These are phyloP conservation scores for Ruditapes philippinarum DNA, from an alignment of 1,140 invertebrate genomes.

Conservation along the genomic window DNA sequence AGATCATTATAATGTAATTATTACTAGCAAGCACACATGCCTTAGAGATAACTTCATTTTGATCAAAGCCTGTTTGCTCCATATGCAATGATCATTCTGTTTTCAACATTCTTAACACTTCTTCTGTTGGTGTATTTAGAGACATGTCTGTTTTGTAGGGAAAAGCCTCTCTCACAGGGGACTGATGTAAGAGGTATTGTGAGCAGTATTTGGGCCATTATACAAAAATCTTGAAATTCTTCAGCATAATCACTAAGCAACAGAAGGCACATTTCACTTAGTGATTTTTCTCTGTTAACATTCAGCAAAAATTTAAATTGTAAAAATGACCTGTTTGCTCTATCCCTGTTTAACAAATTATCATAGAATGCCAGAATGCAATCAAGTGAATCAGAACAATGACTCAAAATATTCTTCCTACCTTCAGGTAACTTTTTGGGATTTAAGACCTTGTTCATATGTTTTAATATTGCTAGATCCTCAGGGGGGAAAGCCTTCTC, in stretches of 20 bases:
- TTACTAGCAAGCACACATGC: too few relatives aligned
- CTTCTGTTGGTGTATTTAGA: background rate
- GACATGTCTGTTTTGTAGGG: slow-evolving; percentile 38
- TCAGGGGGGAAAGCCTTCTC: slow-evolving; percentile 2
- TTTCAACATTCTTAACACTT: slow-evolving; percentile 36
- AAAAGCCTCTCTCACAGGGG: slow-evolving; percentile 63
- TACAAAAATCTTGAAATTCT: slow-evolving; percentile 49
- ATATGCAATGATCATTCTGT: slow-evolving; percentile 31
- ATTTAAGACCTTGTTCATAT: slow-evolving; percentile 14
- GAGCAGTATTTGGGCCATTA: slow-evolving; percentile 28
- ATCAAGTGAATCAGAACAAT: background rate
- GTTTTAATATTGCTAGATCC: slow-evolving; percentile 22
- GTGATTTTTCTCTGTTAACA: background rate
- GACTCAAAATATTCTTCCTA: background rate
- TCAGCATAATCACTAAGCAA: background rate
- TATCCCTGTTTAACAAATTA: background rate
- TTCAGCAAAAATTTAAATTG: slow-evolving; percentile 23
- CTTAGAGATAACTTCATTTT: too few relatives aligned
- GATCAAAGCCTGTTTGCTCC: too few relatives aligned
- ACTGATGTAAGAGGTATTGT: slow-evolving; percentile 51
- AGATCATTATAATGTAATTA: too few relatives aligned
- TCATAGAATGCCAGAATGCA: background rate
- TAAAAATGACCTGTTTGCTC: background rate
- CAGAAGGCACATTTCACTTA: background rate
- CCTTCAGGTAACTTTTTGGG: background rate